Base-by-base conservation (phyloP, 2,888 invertebrate genomes). In the Hydriomena furcata region DNA sequence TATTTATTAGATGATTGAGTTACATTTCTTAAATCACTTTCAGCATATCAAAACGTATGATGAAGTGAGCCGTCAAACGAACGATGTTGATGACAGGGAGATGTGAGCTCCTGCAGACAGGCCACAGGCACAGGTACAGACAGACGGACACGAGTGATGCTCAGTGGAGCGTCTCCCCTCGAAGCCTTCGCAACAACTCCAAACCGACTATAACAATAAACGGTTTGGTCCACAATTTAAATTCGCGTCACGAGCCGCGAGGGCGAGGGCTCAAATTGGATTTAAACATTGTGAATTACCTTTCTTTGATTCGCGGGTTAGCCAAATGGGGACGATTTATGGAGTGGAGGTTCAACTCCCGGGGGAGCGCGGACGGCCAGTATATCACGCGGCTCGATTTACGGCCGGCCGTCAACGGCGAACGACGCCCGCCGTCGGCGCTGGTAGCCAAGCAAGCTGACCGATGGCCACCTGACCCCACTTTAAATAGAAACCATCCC, bases 261-360 rank as follows among this genome's bases (percentile, higher is more conserved):
- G 55, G 67, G 69, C 65, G 56, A 58, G 58, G 70, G 68, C 66
- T 74, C 71, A 82, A 85, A 86, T 84, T 84, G 83, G 84, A 84
- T 85, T 85, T 84, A 85, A 84, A 84, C 85, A 82, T 84, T 82
- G 82, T 78, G 85, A 85, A 86, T 85, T 85, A 84, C 85, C 79
- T 83, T 79, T 79, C 81, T 83, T 84, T 83, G 84, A 84, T 85
- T 86, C 84, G 83, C 83, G 84, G 86, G 84, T 80, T 82, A 82
- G 81, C 79, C 83, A 79, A 82, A 82, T 77, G 84, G 85, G 84
- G 82, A 83, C 83, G 82, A 86, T 85, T 84, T 84, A 85, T 85
- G 78, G 80, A 79, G 76, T 69, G 48, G 27, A 13, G 45, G 41
- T 12, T 12, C 37, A 2, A 7, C 49, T 47, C 40, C 53, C 51